Evolutionary conservation across 2,888 invertebrate species (phyloP).

Genomic region (Pecten maximus): DNA sequence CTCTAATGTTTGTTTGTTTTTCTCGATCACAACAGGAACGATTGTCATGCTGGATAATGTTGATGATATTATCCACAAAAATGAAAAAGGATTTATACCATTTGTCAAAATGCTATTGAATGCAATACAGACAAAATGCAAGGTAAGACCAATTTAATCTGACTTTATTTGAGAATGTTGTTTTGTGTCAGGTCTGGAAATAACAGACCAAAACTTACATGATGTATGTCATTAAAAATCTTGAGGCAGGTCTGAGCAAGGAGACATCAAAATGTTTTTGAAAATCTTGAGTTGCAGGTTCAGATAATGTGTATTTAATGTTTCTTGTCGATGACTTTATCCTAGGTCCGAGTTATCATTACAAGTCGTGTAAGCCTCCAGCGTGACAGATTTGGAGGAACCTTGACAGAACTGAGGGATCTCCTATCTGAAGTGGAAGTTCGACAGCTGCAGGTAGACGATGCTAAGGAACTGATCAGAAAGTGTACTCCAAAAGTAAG

Average conservation of each 20-base stretch:
- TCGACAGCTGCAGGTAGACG: not conserved
- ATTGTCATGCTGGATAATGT: slow-evolving; percentile 48
- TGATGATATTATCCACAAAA: slow-evolving; percentile 41
- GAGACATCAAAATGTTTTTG: no score
- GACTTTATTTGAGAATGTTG: no score
- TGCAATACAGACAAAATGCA: not conserved
- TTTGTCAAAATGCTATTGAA: not conserved
- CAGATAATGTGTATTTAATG: no score
- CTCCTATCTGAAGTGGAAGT: not conserved
- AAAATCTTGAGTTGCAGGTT: no score
- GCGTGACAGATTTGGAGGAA: not conserved
- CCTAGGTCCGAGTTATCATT: not conserved
- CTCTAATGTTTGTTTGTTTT: no score
- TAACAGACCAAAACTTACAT: not conserved
- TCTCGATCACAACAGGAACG: slow-evolving; percentile 42
- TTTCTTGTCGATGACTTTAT: not conserved
- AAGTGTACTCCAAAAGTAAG: not conserved
- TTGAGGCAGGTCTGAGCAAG: no score
- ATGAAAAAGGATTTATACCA: not conserved
- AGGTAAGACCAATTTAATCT: slow-evolving; percentile 30
- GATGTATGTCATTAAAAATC: no score
- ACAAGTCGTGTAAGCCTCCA: not conserved
- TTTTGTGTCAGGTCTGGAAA: no score
- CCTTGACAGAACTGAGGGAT: not conserved
- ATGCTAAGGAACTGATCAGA: not conserved